Percentiles rank a stretch among this genome's conserved stretches.
Conservation (phyloP, 2,888 invertebrate species). For the Chironomus riparius region DNA sequence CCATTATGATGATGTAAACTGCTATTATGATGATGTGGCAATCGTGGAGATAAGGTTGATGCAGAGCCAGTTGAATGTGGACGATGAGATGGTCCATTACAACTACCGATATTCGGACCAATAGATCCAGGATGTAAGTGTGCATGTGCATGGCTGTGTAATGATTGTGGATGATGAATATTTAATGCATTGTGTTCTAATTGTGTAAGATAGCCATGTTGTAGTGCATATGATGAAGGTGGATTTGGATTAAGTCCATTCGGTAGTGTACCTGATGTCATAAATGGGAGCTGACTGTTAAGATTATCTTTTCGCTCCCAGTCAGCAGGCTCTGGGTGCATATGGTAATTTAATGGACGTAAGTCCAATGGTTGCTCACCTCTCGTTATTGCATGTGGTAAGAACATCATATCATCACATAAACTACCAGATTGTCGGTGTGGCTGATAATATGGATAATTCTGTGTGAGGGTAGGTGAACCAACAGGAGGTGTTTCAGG, state of each 20-base stretch:
- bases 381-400: constrained; percentile 60
- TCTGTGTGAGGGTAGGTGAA: constrained; percentile 46
- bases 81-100: constrained; percentile 32
- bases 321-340: constrained; percentile 46
- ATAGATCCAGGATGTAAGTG: constrained; percentile 32
- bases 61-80: constrained; percentile 64
- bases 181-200: constrained; percentile 41
- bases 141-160: constrained; percentile 33
- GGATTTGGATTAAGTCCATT: constrained; percentile 36
- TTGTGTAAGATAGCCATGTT: constrained; percentile 34
- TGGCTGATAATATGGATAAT: constrained; percentile 30
- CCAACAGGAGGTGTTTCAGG: constrained; percentile 73
- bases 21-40: constrained; percentile 36
- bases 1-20: constrained; percentile 32
- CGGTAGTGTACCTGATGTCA: not conserved
- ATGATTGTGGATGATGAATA: constrained; percentile 36
- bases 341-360: constrained; percentile 60
- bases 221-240: constrained; percentile 37
- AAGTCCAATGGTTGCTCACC: constrained; percentile 63
- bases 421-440: constrained; percentile 37
- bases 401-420: constrained; percentile 69
- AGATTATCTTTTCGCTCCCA: constrained; percentile 59
- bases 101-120: not conserved
- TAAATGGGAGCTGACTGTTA: constrained; percentile 32
- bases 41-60: constrained; percentile 53